Percentiles rank a stretch among this genome's conserved stretches.
Conservation (phyloP, 1,140 invertebrate genomes). For the Papilio machaon region DNA sequence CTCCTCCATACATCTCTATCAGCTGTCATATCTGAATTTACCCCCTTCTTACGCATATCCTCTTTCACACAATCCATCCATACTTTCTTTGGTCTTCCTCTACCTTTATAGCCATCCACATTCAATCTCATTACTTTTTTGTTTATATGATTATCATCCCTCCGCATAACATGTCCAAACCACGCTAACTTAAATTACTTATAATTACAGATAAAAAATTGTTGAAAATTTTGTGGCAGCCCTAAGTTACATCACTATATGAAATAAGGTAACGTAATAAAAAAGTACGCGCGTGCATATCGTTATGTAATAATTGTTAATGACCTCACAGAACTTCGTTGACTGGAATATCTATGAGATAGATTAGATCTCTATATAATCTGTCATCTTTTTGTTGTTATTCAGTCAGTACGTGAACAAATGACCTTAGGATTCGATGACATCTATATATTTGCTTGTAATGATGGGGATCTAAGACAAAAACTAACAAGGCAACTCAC, state of each 20-base stretch:
- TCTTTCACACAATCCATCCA: too few relatives aligned
- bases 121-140: too few relatives aligned
- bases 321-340: slow-evolving; percentile 27
- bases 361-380: slow-evolving; percentile 32
- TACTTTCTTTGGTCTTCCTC: too few relatives aligned
- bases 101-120: too few relatives aligned
- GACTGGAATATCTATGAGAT: slow-evolving; percentile 26
- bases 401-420: slow-evolving; percentile 18
- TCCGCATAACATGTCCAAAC: too few relatives aligned
- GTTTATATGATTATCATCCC: too few relatives aligned
- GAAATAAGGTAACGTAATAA: slow-evolving; percentile 48
- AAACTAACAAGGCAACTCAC: too few relatives aligned
- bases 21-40: too few relatives aligned
- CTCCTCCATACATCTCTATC: too few relatives aligned
- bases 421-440: not conserved
- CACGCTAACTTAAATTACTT: too few relatives aligned
- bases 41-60: too few relatives aligned
- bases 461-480: not conserved
- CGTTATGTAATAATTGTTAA: slow-evolving; percentile 49
- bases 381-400: slow-evolving; percentile 26
- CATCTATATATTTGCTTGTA: not conserved
- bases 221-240: slow-evolving; percentile 35
- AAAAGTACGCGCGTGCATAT: slow-evolving; percentile 49
- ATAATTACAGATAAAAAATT: not conserved
- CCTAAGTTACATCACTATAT: slow-evolving; percentile 39